phyloP scores from a whole-genome alignment of 2,113 vertebrate genomes.

The Ammospiza nelsoni region DNA sequence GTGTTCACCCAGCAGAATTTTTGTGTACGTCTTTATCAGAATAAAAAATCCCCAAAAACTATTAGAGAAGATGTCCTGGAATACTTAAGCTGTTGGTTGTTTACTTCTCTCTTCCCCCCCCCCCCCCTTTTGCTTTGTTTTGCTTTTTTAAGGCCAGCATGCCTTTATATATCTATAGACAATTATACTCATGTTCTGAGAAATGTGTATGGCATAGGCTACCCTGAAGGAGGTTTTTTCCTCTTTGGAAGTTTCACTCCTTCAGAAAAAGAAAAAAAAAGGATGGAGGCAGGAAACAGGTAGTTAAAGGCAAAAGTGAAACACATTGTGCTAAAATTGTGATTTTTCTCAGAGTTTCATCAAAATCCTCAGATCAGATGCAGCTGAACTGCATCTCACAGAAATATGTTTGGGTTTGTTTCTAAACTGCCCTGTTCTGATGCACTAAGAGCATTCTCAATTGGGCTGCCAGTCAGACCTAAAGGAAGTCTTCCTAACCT shows the following conservation, averaged over 20 bases:
- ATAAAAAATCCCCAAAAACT: accelerated
- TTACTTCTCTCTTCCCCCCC: not conserved
- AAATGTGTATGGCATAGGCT: not conserved
- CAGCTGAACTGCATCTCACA: not conserved
- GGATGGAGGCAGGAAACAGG: not conserved
- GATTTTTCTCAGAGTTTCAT: not conserved
- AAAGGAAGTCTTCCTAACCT: not conserved
- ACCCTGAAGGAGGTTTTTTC: not conserved
- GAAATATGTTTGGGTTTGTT: not conserved
- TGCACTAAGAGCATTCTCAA: not conserved
- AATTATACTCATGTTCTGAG: not conserved
- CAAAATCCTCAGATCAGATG: not conserved
- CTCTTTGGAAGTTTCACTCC: not conserved
- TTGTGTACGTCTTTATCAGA: not conserved
- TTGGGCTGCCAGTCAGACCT: not conserved
- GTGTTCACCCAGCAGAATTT: not conserved
- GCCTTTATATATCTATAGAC: not conserved
- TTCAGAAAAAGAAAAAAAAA: not conserved
- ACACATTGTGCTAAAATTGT: not conserved
- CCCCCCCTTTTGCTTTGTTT: not conserved
- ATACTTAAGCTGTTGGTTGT: not conserved
- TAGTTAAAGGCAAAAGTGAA: not conserved
- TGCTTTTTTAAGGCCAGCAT: not conserved
- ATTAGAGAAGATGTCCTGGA: not conserved
- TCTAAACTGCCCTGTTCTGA: not conserved